A percentile compares a stretch with the other conserved stretches of the same genome.
phyloP scores from a whole-genome alignment of 2,888 invertebrate genomes.

The Orthonychiurus folsomi region DNA sequence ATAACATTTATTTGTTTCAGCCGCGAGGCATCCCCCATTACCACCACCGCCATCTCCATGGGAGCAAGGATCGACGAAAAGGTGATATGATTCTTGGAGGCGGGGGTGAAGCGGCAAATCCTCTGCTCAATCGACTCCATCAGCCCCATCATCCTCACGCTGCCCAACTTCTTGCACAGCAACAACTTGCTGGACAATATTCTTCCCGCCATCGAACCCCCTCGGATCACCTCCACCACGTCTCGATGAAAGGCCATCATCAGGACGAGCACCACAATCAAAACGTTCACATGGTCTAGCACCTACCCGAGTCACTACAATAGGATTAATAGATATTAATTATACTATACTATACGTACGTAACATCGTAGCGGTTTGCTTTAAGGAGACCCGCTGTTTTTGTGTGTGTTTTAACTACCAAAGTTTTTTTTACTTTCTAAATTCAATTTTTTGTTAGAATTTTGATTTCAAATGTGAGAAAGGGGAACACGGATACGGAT shows the following conservation, averaged over 20 bases:
- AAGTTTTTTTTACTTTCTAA: too few species aligned
- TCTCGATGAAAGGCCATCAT: conserved; percentile 38
- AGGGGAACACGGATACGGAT: too few species aligned
- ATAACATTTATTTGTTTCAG: background rate
- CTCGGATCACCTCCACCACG: conserved; percentile 39
- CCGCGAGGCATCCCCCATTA: conserved; percentile 18
- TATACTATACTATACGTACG: too few species aligned
- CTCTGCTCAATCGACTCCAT: conserved; percentile 35
- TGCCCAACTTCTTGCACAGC: background rate
- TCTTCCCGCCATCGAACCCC: conserved; percentile 34
- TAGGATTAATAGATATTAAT: too few species aligned
- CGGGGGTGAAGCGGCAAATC: conserved; percentile 37
- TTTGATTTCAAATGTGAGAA: too few species aligned
- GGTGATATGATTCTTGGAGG: conserved; percentile 35
- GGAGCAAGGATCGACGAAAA: conserved; percentile 28
- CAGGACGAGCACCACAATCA: conserved; percentile 40
- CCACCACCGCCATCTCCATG: conserved; percentile 34
- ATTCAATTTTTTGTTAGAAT: too few species aligned
- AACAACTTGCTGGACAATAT: conserved; percentile 21
- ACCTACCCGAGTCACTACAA: background rate
- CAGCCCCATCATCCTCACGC: conserved; percentile 16
- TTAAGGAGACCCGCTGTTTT: too few species aligned
- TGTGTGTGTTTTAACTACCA: too few species aligned
- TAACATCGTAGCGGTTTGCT: too few species aligned
- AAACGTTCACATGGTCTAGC: conserved; percentile 41